Conservation (phyloP, 2,797 vertebrate genomes). For the Synaphobranchus kaupii region DNA sequence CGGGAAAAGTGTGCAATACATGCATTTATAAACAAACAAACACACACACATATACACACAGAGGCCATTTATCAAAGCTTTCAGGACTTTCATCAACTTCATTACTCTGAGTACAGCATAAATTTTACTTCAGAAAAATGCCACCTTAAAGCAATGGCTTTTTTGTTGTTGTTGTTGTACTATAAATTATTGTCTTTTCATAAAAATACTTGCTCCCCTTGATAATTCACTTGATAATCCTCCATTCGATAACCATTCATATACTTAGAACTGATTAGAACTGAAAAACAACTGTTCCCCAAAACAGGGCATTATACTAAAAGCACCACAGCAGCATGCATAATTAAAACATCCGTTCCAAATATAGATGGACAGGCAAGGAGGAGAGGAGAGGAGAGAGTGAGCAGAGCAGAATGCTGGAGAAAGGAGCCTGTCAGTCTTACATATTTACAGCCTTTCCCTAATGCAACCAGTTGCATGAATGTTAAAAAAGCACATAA, state of each 20-base stretch:
- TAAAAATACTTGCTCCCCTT: neutral
- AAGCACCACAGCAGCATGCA: slow-evolving; percentile 69
- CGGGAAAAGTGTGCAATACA: neutral
- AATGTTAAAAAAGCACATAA: neutral
- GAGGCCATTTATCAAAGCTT: neutral
- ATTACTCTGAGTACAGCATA: neutral
- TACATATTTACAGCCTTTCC: slow-evolving; percentile 23
- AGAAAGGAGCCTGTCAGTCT: slow-evolving; percentile 16
- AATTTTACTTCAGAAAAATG: neutral
- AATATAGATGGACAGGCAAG: slow-evolving; percentile 61
- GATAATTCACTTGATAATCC: neutral
- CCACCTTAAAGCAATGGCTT: neutral
- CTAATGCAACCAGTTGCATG: slow-evolving; percentile 13
- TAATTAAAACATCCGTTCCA: slow-evolving; percentile 67
- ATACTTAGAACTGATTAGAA: slow-evolving; percentile 22
- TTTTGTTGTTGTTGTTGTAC: too few relatives aligned
- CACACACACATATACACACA: neutral
- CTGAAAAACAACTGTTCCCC: slow-evolving; percentile 26
- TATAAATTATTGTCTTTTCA: neutral
- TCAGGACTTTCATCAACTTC: neutral
- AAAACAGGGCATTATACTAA: slow-evolving; percentile 60
- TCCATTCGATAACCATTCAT: slow-evolving; percentile 26
- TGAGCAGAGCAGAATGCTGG: slow-evolving; percentile 30
- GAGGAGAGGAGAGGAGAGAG: slow-evolving; percentile 37
- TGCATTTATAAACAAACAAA: neutral